A percentile compares a stretch with the other conserved stretches of the same genome.
These are phyloP conservation scores for Phaedon cochleariae DNA, from an alignment of 2,888 invertebrate genomes.

Conservation along the genomic window DNA sequence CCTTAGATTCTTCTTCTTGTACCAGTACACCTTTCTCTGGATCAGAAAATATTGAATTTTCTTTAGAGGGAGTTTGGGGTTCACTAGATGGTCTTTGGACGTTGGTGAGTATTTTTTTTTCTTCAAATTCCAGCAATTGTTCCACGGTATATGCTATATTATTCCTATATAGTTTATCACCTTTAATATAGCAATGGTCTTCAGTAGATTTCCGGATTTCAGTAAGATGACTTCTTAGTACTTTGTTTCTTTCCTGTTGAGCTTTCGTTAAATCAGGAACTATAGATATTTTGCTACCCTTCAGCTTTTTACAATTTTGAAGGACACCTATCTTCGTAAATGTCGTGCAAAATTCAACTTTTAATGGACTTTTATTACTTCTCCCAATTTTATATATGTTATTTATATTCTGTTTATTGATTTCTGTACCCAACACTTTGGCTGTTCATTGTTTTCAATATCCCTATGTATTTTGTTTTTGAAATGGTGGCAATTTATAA, in stretches of 20 bases:
- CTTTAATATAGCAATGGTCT: neutral
- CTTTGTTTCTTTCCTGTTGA: neutral
- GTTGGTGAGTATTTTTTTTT: too few relatives aligned
- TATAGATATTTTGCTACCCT: neutral
- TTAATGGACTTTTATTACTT: neutral
- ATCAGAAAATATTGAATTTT: too few relatives aligned
- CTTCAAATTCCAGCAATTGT: too few relatives aligned
- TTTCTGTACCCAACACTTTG: neutral
- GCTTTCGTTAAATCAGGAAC: neutral
- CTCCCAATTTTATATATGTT: neutral
- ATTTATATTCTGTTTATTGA: neutral
- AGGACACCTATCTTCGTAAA: neutral
- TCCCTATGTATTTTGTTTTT: too few relatives aligned
- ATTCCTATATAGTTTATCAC: neutral
- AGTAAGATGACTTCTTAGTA: neutral
- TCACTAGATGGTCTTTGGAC: too few relatives aligned
- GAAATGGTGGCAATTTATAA: too few relatives aligned
- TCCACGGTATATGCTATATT: too few relatives aligned
- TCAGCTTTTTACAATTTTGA: too few relatives aligned
- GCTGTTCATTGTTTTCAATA: too few relatives aligned
- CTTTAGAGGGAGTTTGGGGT: too few relatives aligned
- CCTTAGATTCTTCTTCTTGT: too few relatives aligned
- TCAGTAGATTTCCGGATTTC: neutral
- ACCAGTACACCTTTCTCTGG: too few relatives aligned
- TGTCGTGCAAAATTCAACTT: neutral